A percentile compares a stretch with the other conserved stretches of the same genome.
Evolutionary conservation across 23 tunicate genomes (phyloP).

Genomic region (Ascidia mentula): DNA sequence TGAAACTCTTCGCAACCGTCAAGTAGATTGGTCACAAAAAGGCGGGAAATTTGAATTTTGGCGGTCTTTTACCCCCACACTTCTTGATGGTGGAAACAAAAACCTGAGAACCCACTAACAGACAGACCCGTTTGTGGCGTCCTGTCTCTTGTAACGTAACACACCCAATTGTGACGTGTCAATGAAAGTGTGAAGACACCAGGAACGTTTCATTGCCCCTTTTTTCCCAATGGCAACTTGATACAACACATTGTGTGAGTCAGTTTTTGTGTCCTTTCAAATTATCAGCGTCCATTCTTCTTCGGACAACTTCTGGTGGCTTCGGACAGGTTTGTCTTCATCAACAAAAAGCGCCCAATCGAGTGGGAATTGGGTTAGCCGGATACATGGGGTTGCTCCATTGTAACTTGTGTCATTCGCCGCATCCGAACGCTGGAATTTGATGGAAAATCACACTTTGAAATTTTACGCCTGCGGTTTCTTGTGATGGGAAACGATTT

Average conservation of each 20-base stretch:
- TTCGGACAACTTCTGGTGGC: too few species aligned
- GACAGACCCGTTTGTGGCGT: background rate
- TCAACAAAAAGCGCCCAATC: too few species aligned
- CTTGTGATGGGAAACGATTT: too few species aligned
- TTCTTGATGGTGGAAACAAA: background rate
- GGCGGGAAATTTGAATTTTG: background rate
- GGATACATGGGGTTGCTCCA: too few species aligned
- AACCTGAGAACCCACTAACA: background rate
- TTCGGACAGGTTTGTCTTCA: too few species aligned
- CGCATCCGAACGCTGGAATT: too few species aligned
- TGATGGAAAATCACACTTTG: too few species aligned
- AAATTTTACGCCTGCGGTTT: too few species aligned
- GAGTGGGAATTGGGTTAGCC: too few species aligned
- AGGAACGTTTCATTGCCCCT: background rate
- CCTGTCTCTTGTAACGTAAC: constrained; percentile 4
- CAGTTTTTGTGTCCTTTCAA: background rate
- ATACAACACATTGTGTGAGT: background rate
- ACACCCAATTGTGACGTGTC: constrained; percentile 2
- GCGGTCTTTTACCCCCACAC: background rate
- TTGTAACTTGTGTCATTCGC: too few species aligned
- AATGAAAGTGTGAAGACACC: background rate
- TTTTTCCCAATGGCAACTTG: background rate
- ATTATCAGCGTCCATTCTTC: background rate
- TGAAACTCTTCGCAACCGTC: too few species aligned
- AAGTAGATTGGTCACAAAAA: too few species aligned